These are phyloP conservation scores for Micromussa lordhowensis DNA, from an alignment of 92 coral and sea anemone species.

Conservation along the genomic window DNA sequence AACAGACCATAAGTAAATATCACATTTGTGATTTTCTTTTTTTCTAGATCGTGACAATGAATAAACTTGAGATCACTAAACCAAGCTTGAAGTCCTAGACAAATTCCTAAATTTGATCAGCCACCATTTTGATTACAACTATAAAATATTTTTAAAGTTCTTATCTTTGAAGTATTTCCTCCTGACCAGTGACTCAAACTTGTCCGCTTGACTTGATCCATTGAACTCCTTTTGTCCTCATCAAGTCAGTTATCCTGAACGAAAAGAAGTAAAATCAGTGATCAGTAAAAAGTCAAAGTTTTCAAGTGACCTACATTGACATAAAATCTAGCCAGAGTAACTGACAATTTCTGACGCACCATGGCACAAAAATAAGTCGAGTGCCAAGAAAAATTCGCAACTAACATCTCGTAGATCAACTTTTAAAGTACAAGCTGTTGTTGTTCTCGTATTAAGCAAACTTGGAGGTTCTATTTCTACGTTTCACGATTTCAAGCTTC, in stretches of 20 bases:
- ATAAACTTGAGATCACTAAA: background rate
- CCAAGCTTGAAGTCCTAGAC: background rate
- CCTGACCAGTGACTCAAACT: background rate
- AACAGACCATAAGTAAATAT: too few species aligned
- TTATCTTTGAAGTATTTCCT: conserved; percentile 1
- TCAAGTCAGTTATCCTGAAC: background rate
- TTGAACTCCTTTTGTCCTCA: background rate
- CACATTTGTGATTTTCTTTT: too few species aligned
- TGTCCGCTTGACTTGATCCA: background rate
- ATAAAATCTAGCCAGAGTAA: background rate
- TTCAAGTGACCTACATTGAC: background rate
- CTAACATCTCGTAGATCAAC: background rate
- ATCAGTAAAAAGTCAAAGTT: background rate
- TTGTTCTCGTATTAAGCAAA: background rate
- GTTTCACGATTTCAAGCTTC: background rate
- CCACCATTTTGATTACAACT: background rate
- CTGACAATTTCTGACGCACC: background rate
- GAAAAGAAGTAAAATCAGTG: background rate
- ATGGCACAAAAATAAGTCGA: background rate
- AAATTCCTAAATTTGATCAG: background rate
- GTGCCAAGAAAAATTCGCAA: background rate
- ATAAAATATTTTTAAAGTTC: background rate
- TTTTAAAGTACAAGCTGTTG: background rate
- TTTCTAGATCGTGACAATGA: too few species aligned
- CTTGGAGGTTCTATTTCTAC: background rate